These are phyloP conservation scores for Ochlodes sylvanus DNA, from an alignment of 2,888 invertebrate genomes.

Conservation along the genomic window DNA sequence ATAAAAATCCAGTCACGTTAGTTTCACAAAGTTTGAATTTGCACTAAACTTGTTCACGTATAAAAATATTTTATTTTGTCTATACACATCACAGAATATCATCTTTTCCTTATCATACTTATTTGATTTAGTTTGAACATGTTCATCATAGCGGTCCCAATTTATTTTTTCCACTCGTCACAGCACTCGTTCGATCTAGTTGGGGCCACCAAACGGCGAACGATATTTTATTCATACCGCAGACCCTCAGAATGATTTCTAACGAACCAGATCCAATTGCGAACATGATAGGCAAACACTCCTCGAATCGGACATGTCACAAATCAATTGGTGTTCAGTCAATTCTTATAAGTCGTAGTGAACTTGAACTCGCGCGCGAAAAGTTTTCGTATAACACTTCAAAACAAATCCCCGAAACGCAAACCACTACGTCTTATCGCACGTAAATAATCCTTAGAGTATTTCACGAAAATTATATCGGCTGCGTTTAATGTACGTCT, in stretches of 20 bases:
- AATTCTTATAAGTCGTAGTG: constrained; percentile 46
- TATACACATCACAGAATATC: constrained; percentile 50
- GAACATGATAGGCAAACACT: constrained; percentile 75
- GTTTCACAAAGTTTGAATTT: constrained; percentile 5
- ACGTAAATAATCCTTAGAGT: constrained; percentile 71
- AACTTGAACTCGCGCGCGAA: constrained; percentile 76
- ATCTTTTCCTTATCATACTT: constrained; percentile 69
- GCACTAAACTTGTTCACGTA: constrained; percentile 26
- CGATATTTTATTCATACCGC: constrained; percentile 74
- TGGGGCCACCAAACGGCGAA: constrained; percentile 63
- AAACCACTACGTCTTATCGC: constrained; percentile 53
- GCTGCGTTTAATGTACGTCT: constrained; percentile 83
- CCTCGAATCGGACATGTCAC: constrained; percentile 70
- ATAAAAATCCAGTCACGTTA: constrained; percentile 37
- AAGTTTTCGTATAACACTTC: constrained; percentile 54
- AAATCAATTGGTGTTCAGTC: constrained; percentile 69
- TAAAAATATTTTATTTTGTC: constrained; percentile 19
- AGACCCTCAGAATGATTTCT: constrained; percentile 70
- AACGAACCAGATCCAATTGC: constrained; percentile 77
- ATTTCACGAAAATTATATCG: constrained; percentile 79
- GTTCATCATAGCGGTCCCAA: constrained; percentile 53
- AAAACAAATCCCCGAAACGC: constrained; percentile 47
- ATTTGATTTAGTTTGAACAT: constrained; percentile 54
- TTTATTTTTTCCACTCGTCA: constrained; percentile 61
- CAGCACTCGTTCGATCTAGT: constrained; percentile 61